phyloP scores from a whole-genome alignment of 2,797 vertebrate species.

The Rhincodon typus region DNA sequence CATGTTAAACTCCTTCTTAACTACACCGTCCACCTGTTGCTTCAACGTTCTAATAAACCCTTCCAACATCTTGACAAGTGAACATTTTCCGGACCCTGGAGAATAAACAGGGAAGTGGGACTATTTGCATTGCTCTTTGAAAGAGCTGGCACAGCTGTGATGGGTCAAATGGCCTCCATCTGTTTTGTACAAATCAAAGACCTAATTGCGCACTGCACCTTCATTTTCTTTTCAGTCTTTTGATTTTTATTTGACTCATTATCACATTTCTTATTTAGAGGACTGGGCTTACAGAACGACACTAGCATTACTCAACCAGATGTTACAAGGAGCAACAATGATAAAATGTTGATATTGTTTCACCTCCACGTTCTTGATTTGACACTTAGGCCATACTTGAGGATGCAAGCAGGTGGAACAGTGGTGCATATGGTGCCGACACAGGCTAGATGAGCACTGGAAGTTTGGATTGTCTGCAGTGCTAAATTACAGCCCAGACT shows the following conservation, averaged over 20 bases:
- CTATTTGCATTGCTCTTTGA: neutral
- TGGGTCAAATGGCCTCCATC: neutral
- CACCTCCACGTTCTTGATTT: too few relatives aligned
- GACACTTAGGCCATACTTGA: too few relatives aligned
- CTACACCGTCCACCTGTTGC: too few relatives aligned
- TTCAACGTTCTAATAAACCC: neutral
- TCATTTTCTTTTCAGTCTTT: neutral
- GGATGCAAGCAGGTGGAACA: too few relatives aligned
- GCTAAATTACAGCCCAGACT: neutral
- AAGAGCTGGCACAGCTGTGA: neutral
- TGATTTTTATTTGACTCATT: neutral
- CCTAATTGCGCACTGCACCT: neutral
- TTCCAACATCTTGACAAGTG: neutral
- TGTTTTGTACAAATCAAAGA: neutral
- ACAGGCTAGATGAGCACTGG: too few relatives aligned
- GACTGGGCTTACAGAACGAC: neutral
- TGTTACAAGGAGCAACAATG: neutral
- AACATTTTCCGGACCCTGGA: neutral
- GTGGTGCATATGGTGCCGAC: too few relatives aligned
- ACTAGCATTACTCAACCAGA: neutral
- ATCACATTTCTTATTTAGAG: neutral
- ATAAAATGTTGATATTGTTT: neutral
- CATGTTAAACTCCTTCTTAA: too few relatives aligned
- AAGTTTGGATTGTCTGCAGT: neutral
- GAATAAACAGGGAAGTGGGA: neutral